Conservation (phyloP, 2,888 invertebrate species). For the Apamea monoglypha region DNA sequence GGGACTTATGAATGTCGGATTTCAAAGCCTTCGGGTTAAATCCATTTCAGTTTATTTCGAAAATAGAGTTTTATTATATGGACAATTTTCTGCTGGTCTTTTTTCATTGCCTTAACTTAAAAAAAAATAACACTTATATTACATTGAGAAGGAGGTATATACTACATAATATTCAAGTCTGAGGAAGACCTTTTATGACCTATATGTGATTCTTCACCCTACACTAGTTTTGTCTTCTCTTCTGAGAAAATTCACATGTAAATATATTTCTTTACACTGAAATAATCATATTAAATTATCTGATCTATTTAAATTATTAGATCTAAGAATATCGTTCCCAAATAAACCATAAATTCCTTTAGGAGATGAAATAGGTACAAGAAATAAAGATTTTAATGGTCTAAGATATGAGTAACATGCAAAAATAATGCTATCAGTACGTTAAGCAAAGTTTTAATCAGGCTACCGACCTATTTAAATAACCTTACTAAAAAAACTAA, state of each 20-base stretch:
- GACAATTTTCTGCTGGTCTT: not conserved
- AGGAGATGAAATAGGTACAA: not conserved
- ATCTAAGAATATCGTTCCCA: not conserved
- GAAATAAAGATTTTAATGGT: constrained; percentile 16
- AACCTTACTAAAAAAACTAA: constrained; percentile 16
- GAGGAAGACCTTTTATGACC: not conserved
- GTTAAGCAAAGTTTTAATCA: constrained; percentile 7
- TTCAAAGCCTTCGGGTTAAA: not conserved
- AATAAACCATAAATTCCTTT: not conserved
- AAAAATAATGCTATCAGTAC: constrained; percentile 17
- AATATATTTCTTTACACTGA: not conserved
- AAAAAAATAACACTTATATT: no score
- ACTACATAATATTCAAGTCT: no score
- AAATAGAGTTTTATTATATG: not conserved
- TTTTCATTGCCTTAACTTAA: not conserved
- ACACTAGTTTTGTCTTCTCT: not conserved
- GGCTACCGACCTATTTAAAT: constrained; percentile 31
- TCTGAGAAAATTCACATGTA: not conserved
- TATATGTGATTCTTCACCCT: not conserved
- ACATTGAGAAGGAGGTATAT: no score
- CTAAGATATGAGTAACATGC: constrained; percentile 4
- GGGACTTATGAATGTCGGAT: not conserved
- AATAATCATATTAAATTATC: not conserved
- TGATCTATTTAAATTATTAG: no score
- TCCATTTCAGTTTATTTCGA: not conserved